Base-by-base conservation (phyloP, 2,797 vertebrate genomes). In the Threskiornis aethiopicus region DNA sequence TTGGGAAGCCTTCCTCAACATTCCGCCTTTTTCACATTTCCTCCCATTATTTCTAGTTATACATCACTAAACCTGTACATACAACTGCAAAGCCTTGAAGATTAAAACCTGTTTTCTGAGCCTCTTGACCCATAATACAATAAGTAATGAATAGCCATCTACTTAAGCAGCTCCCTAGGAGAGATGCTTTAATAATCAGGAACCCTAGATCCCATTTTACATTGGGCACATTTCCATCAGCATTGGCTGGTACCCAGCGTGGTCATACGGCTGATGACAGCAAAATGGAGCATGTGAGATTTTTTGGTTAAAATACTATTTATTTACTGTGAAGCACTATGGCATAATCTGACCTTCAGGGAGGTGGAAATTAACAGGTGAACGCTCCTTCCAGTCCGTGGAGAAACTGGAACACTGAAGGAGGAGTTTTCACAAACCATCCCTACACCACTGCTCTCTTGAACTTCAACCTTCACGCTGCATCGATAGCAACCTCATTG, bases 141-240 rank as follows among this genome's bases (percentile, higher is more conserved):
- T 28, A 51, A 84, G 57, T 75, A 90, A 46, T 22, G 25, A 91
- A 49, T 5, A 82, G 61, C 44, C 25, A 28, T 47, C 42, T 61
- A 37, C 70, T 89, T 80, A 88, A 72, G 37, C 44, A 85, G n/a
- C 57, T 83, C 86, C 84, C 75, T 64, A 14, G 65, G 89, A 96
- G 59, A 59, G 31, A 35, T 3, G 10, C 37, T 93, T 85, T 66
- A 86, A 77, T 52, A 87, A 82, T 12, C 41, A 78, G 66, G 52
- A 91, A 57, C 57, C 37, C 39, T 8, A 61, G 58, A 72, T 95
- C 81, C 87, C 65, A 65, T 87, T 78, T 86, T 57, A 61, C 37
- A 6, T 3, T 49, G 83, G 84, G 76, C 89, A 78, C 64, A 17
- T 33, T 93, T 95, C 88, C 93, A 89, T 54, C 65, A 52, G 16